Evolutionary conservation across 1,140 invertebrate genomes (phyloP).

Genomic region (Sipha flava): DNA sequence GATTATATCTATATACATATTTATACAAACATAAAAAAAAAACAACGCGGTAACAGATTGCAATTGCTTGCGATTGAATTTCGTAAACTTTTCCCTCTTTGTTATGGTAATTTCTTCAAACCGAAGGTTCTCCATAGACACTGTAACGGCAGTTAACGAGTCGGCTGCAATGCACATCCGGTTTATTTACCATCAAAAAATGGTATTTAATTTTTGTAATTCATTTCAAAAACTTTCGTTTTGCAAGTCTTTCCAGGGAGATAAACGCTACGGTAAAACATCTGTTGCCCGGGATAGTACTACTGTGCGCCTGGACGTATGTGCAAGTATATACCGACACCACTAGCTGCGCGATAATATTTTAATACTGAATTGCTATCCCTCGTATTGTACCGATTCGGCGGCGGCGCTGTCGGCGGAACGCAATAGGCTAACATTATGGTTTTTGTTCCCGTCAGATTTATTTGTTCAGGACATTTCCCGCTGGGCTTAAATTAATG

Average conservation of each 20-base stretch:
- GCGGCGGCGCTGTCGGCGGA: background rate
- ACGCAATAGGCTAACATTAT: background rate
- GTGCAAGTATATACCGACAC: no score
- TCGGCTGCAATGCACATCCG: background rate
- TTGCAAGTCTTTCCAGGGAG: background rate
- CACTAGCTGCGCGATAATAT: no score
- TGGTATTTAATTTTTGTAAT: conserved; percentile 5
- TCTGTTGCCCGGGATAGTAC: background rate
- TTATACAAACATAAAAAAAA: background rate
- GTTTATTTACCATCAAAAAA: background rate
- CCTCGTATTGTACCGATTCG: background rate
- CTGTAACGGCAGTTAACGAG: background rate
- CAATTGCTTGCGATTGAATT: conserved; percentile 26
- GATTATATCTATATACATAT: background rate
- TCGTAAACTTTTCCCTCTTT: background rate
- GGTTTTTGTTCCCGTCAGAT: background rate
- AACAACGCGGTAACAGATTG: conserved; percentile 25
- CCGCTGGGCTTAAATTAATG: conserved; percentile 22
- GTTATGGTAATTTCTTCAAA: conserved; percentile 17
- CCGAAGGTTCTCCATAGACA: background rate
- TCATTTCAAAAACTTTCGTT: background rate
- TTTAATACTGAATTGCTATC: background rate
- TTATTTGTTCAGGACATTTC: background rate
- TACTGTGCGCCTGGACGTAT: background rate
- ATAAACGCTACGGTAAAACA: background rate